Conservation (phyloP, 2,888 invertebrate species). For the Parnassius glacialis region DNA sequence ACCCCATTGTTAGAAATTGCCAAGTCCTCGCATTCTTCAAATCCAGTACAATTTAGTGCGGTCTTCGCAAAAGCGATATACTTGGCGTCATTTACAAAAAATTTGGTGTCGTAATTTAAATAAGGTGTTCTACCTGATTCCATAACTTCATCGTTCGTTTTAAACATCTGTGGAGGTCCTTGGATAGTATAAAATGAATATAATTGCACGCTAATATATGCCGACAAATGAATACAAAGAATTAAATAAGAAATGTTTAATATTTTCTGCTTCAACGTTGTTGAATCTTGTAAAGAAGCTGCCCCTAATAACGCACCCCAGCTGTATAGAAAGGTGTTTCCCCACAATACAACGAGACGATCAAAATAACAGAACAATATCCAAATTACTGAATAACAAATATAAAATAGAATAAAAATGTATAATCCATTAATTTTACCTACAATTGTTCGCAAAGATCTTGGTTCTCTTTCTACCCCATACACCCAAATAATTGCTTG, state of each 20-base stretch:
- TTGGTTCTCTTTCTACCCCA: conserved; percentile 43
- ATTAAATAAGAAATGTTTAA: conserved; percentile 53
- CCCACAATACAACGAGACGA: conserved; percentile 37
- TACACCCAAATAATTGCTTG: conserved; percentile 59
- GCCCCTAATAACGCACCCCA: conserved; percentile 60
- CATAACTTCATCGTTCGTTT: conserved; percentile 50
- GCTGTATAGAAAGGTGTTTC: conserved; percentile 45
- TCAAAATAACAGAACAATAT: conserved; percentile 48
- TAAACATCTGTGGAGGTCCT: conserved; percentile 48
- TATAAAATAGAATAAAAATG: conserved; percentile 55
- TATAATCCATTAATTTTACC: conserved; percentile 49
- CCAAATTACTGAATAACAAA: conserved; percentile 48
- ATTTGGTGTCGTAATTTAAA: conserved; percentile 43
- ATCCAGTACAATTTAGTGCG: conserved; percentile 46
- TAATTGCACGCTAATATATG: conserved; percentile 56
- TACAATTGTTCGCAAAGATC: conserved; percentile 54
- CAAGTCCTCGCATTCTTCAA: conserved; percentile 44
- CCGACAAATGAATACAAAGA: conserved; percentile 53
- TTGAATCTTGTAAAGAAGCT: conserved; percentile 45
- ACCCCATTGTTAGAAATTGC: conserved; percentile 46
- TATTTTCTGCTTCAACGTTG: conserved; percentile 53
- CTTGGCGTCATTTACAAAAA: conserved; percentile 49
- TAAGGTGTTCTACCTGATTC: conserved; percentile 47
- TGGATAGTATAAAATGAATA: conserved; percentile 61
- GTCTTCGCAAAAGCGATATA: conserved; percentile 45